Conservation (phyloP, 2,797 vertebrate genomes). For the Paratrypauchen microcephalus region DNA sequence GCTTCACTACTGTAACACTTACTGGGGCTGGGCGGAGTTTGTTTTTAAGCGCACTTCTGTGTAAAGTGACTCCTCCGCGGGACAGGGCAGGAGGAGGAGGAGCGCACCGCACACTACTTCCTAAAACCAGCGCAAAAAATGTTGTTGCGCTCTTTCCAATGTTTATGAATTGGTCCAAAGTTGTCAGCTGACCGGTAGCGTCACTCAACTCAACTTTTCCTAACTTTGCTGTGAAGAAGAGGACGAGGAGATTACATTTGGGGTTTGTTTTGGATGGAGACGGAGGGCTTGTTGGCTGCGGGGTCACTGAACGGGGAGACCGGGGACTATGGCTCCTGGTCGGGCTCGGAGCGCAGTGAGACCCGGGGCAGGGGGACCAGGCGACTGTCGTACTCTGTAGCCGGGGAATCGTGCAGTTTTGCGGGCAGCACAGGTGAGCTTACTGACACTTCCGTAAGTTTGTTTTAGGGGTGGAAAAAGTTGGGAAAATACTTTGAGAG, state of each 20-base stretch:
- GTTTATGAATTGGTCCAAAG: not conserved
- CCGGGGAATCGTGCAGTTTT: conserved; percentile 13
- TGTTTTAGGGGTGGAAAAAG: conserved; percentile 2
- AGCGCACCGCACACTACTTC: not conserved
- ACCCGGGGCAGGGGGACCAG: not conserved
- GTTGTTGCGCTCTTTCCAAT: not conserved
- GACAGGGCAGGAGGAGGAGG: not conserved
- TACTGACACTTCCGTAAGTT: not conserved
- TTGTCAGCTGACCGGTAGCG: not conserved
- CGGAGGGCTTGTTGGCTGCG: conserved; percentile 60
- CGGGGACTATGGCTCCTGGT: conserved; percentile 38
- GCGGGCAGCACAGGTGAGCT: conserved; percentile 51
- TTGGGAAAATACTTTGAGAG: not conserved
- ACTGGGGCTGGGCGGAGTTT: not conserved
- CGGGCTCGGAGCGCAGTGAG: not conserved
- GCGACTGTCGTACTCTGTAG: conserved; percentile 32
- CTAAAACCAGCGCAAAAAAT: not conserved
- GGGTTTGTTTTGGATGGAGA: conserved; percentile 65
- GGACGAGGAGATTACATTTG: too few species aligned
- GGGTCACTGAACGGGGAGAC: conserved; percentile 25
- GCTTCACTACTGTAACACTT: not conserved
- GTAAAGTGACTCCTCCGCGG: not conserved
- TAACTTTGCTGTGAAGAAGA: not conserved
- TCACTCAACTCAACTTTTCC: not conserved
- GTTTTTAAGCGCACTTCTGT: not conserved